Evolutionary conservation across 2,888 invertebrate genomes (phyloP), one percentile per base, ranked within the genome.

Genomic region (Chaitophorus viminalis): DNA sequence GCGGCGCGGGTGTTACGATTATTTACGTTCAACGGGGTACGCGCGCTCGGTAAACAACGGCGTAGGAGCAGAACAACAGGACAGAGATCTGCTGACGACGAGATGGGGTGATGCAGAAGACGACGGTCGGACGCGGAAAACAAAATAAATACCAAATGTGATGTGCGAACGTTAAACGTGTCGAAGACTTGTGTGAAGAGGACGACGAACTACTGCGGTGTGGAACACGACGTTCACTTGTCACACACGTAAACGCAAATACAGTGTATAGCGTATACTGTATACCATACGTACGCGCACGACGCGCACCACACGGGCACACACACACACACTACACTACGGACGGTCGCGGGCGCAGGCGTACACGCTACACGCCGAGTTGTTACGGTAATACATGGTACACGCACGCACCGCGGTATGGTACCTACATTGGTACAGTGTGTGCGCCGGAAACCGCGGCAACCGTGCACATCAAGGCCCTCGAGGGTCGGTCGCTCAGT

Each of bases 231-330:
- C 86, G 79, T 79, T 87, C 86, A 74, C 72, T 74, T 21, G 86
- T 39, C 86, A 74, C 85, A 78, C 86, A 87, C 79, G 60, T 60
- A n/a, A 54, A 87, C 86, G 74, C 25, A 79, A 79, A 87, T 81
- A 79, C 70, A 79, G n/a, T n/a, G n/a, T n/a, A n/a, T n/a, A n/a
- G n/a, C n/a, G n/a, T n/a, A n/a, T n/a, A n/a, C n/a, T n/a, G n/a
- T n/a, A n/a, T n/a, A n/a, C n/a, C n/a, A n/a, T n/a, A n/a, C n/a
- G n/a, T n/a, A n/a, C n/a, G n/a, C 72, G 36, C 78, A 86, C 77
- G 78, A 78, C 76, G 65, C 68, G 84, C 76, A 46, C 76, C 21
- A 70, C 70, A 31, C 84, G 39, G 17, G 65, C 39, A 46, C 65
- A 68, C 9, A 68, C 60, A 25, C 60, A 60, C n/a, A n/a, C n/a